phyloP scores from a whole-genome alignment of 2,888 invertebrate species.

The Noctua comes region DNA sequence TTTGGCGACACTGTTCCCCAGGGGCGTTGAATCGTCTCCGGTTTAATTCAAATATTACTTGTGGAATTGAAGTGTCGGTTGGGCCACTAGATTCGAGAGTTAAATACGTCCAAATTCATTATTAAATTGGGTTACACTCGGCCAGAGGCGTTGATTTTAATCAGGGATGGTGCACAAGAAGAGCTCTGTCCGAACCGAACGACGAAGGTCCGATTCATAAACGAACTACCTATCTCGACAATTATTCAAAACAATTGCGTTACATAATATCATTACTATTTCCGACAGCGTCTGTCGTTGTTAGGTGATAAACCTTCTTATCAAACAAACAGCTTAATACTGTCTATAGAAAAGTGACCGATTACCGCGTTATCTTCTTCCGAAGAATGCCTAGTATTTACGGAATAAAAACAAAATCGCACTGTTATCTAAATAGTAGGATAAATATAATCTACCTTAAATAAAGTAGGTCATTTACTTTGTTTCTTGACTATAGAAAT shows the following conservation, averaged over 20 bases:
- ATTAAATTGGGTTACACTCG: conserved; percentile 63
- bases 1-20: conserved; percentile 81
- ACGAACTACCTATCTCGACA: conserved; percentile 15
- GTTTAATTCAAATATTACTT: conserved; percentile 89
- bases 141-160: conserved; percentile 60
- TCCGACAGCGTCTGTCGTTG: conserved; percentile 3
- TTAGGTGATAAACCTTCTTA: conserved; percentile 17
- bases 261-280: conserved; percentile 11
- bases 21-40: conserved; percentile 81
- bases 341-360: conserved; percentile 27
- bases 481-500: conserved; percentile 6
- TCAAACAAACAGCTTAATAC: conserved; percentile 11
- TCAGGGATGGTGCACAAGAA: conserved; percentile 40
- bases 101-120: conserved; percentile 66
- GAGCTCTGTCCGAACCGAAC: conserved; percentile 16
- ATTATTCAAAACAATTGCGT: conserved; percentile 18
- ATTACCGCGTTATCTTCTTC: conserved; percentile 19
- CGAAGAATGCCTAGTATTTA: conserved; percentile 13
- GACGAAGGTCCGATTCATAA: conserved; percentile 11
- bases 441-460: conserved; percentile 6
- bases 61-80: conserved; percentile 83
- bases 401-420: neutral
- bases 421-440: conserved; percentile 8
- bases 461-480: conserved; percentile 1
- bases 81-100: conserved; percentile 71